A percentile compares a stretch with the other conserved stretches of the same genome.
Evolutionary conservation across 1,140 invertebrate species (phyloP).

Genomic region (Bombus pascuorum): DNA sequence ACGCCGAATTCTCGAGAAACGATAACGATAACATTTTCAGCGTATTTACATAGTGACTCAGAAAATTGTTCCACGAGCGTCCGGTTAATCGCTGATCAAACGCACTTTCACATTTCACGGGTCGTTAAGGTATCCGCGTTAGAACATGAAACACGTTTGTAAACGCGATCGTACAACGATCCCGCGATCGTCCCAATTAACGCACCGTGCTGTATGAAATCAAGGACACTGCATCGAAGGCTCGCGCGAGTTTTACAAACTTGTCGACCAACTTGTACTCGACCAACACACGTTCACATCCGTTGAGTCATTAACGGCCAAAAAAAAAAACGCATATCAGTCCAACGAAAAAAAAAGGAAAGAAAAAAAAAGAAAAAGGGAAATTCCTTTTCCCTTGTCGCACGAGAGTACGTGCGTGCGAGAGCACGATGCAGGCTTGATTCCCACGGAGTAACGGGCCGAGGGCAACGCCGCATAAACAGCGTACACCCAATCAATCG

Average conservation of each 20-base stretch:
- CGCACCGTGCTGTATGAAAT: neutral
- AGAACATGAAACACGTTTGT: neutral
- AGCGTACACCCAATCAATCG: slow-evolving; percentile 47
- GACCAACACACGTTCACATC: neutral
- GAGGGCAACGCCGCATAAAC: neutral
- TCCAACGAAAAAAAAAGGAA: neutral
- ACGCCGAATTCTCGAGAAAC: slow-evolving; percentile 28
- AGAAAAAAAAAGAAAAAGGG: too few species aligned
- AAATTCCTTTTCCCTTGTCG: neutral
- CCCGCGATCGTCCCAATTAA: neutral
- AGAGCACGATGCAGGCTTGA: neutral
- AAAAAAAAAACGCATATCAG: neutral
- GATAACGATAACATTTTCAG: slow-evolving; percentile 24
- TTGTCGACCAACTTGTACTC: neutral
- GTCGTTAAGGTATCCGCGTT: neutral
- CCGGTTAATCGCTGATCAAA: neutral
- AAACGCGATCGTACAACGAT: slow-evolving; percentile 2
- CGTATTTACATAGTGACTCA: slow-evolving; percentile 7
- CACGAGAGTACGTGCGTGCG: neutral
- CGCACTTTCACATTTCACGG: slow-evolving; percentile 1
- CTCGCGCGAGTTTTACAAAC: neutral
- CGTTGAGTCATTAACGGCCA: slow-evolving; percentile 7
- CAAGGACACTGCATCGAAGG: neutral
- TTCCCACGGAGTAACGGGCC: slow-evolving; percentile 22
- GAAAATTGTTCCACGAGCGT: neutral